Evolutionary conservation across 2,888 invertebrate genomes (phyloP).

Genomic region (Ptychoptera albimana): DNA sequence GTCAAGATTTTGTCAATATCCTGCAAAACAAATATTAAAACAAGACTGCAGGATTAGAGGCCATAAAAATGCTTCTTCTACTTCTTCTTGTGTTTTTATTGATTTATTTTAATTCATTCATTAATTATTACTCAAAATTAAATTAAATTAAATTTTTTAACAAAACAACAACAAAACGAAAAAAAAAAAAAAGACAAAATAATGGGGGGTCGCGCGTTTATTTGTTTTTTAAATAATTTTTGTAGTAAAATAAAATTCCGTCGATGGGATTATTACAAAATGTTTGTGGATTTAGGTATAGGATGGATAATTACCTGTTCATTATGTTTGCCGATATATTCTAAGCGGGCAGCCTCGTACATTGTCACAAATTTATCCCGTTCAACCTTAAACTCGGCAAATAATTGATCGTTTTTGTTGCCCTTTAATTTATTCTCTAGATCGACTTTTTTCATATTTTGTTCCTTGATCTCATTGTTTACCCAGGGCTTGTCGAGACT

Average conservation of each 20-base stretch:
- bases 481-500: slow-evolving; percentile 41
- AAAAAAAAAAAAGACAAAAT: no score
- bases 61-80: neutral
- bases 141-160: neutral
- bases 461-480: slow-evolving; percentile 35
- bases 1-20: slow-evolving; percentile 28
- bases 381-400: slow-evolving; percentile 39
- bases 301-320: slow-evolving; percentile 26
- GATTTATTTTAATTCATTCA: neutral
- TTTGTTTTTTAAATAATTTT: no score
- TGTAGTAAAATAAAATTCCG: no score
- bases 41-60: neutral
- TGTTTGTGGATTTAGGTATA: neutral
- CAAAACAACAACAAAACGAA: neutral
- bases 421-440: slow-evolving; percentile 32
- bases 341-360: slow-evolving; percentile 37
- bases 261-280: no score
- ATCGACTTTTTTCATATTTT: slow-evolving; percentile 37
- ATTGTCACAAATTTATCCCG: slow-evolving; percentile 39
- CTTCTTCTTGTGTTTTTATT: neutral
- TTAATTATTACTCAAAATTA: neutral
- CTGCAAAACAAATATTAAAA: slow-evolving; percentile 19
- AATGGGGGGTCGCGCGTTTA: no score
- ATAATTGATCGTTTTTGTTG: slow-evolving; percentile 35
- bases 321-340: slow-evolving; percentile 35